A percentile compares a stretch with the other conserved stretches of the same genome.
Conservation (phyloP, 1,140 invertebrate genomes). For the Oreohelix idahoensis region DNA sequence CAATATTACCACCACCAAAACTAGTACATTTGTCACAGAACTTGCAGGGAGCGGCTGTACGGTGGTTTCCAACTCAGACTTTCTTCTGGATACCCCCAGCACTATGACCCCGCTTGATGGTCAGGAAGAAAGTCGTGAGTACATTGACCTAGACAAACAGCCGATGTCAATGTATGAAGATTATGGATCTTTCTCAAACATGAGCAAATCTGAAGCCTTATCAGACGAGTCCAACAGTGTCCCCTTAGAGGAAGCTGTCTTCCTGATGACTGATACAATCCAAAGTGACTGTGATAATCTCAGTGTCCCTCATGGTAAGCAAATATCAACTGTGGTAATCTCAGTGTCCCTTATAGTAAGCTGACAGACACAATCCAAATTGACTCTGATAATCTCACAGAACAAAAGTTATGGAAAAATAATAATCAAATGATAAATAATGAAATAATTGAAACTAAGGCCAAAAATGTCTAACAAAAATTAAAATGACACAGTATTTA, state of each 20-base stretch:
- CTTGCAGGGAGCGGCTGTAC: constrained; percentile 15
- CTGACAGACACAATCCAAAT: too few relatives aligned
- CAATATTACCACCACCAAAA: background rate
- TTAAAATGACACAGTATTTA: too few relatives aligned
- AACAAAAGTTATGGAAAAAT: too few relatives aligned
- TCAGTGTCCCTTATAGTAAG: too few relatives aligned
- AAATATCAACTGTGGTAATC: too few relatives aligned
- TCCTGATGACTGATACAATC: constrained; percentile 1
- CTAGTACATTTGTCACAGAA: constrained; percentile 14
- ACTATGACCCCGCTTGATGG: background rate
- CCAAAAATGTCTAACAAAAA: too few relatives aligned
- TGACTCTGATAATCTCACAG: too few relatives aligned
- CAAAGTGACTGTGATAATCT: constrained; percentile 15
- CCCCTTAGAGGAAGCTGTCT: background rate
- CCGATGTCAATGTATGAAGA: constrained; percentile 15
- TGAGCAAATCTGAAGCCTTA: background rate
- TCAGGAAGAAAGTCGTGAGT: constrained; percentile 3
- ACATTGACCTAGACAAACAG: constrained; percentile 10
- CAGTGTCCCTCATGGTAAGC: constrained; percentile 15
- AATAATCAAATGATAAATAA: too few relatives aligned
- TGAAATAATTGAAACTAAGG: too few relatives aligned
- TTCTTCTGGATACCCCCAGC: background rate
- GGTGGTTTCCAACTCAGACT: background rate
- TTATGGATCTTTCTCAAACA: background rate
- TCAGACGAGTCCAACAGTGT: background rate